phyloP scores from a whole-genome alignment of 2,797 vertebrate genomes.

The Trichosurus vulpecula region DNA sequence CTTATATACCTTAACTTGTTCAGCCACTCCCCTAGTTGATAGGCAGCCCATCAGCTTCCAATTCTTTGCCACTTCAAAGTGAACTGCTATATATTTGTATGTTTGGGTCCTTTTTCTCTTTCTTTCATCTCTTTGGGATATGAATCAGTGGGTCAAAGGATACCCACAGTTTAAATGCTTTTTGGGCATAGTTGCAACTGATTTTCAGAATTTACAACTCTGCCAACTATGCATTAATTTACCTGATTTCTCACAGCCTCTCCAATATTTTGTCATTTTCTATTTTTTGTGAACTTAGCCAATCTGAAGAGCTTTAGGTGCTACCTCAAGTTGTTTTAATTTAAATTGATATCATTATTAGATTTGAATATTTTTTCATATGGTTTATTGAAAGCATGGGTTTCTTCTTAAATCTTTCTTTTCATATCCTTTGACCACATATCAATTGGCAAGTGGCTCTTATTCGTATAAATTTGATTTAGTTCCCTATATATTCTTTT shows the following conservation, averaged over 20 bases:
- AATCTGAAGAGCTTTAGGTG: neutral
- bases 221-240: neutral
- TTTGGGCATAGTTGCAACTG: neutral
- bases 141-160: neutral
- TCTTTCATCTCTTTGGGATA: neutral
- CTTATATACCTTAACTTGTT: neutral
- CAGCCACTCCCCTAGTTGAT: too few species aligned
- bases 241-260: neutral
- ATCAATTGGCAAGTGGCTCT: too few species aligned
- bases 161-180: neutral
- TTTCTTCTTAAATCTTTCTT: neutral
- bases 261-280: neutral
- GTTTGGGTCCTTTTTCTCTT: neutral
- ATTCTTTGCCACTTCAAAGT: neutral
- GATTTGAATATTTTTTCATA: neutral
- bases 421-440: neutral
- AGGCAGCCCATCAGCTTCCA: neutral
- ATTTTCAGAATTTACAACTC: neutral
- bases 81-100: neutral
- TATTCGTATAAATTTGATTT: too few species aligned
- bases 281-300: neutral
- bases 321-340: neutral
- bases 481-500: too few species aligned
- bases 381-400: neutral
- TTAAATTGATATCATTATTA: neutral